Percentiles rank a stretch among this genome's conserved stretches.
Conservation (phyloP, 2,113 vertebrate species). For the Sakesphorus luctuosus region DNA sequence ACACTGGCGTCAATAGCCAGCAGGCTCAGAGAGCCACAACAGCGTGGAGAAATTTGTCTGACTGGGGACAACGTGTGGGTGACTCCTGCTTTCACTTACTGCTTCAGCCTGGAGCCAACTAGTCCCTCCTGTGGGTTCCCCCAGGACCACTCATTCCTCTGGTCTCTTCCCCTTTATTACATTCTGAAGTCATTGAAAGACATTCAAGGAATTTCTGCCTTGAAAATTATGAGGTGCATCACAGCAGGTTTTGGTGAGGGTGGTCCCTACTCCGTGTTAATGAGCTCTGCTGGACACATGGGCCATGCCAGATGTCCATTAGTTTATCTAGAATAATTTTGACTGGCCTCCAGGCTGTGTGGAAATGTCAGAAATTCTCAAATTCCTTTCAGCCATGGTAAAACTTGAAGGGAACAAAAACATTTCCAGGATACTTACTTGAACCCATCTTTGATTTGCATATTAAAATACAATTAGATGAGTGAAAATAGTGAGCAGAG, state of each 20-base stretch:
- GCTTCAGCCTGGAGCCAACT: background rate
- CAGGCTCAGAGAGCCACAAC: background rate
- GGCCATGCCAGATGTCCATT: background rate
- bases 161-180: background rate
- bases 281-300: background rate
- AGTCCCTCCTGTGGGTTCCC: background rate
- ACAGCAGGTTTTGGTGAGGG: background rate
- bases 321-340: background rate
- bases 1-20: background rate
- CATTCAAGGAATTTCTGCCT: background rate
- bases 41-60: background rate
- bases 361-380: background rate
- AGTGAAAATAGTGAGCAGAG: background rate
- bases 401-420: background rate
- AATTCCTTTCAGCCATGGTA: background rate
- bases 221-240: background rate
- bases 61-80: background rate
- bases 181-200: background rate
- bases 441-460: background rate
- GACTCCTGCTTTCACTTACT: background rate
- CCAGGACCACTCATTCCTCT: background rate
- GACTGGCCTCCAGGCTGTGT: background rate
- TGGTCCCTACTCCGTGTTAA: background rate
- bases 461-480: background rate
- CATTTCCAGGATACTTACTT: background rate